Conservation (phyloP, 2,797 vertebrate species). For the Macroramphosus scolopax region DNA sequence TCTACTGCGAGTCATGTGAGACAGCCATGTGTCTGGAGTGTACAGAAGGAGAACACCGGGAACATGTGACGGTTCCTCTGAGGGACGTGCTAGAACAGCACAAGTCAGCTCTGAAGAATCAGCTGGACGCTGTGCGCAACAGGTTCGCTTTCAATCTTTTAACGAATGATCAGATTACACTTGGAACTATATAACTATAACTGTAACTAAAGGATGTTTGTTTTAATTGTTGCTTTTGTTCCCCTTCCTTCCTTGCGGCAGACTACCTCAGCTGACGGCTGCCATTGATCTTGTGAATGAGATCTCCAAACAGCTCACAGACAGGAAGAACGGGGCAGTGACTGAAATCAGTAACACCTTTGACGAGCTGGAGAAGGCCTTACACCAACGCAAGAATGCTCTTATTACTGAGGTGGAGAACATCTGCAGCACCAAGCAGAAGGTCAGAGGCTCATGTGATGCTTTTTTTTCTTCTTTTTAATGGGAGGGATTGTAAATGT, state of each 20-base stretch:
- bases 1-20: slow-evolving; percentile 95
- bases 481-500: neutral
- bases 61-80: slow-evolving; percentile 90
- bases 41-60: slow-evolving; percentile 89
- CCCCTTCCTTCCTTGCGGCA: slow-evolving; percentile 36
- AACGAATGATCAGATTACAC: neutral
- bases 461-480: neutral
- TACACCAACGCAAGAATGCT: slow-evolving; percentile 87
- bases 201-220: neutral
- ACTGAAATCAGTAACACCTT: slow-evolving; percentile 89
- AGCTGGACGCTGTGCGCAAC: slow-evolving; percentile 89
- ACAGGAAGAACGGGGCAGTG: slow-evolving; percentile 86
- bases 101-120: slow-evolving; percentile 87
- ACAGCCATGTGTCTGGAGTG: slow-evolving; percentile 96
- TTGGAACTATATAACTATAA: too few relatives aligned
- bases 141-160: slow-evolving; percentile 68
- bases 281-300: slow-evolving; percentile 89
- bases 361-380: slow-evolving; percentile 87
- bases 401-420: slow-evolving; percentile 89
- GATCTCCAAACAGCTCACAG: slow-evolving; percentile 89
- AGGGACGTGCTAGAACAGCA: slow-evolving; percentile 92
- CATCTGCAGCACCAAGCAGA: slow-evolving; percentile 79
- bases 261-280: slow-evolving; percentile 88
- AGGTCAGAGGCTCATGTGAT: slow-evolving; percentile 43
- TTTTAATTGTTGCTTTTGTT: neutral